These are phyloP conservation scores for Trochalopteron elliotii DNA, from an alignment of 2,113 vertebrate species.

Conservation along the genomic window DNA sequence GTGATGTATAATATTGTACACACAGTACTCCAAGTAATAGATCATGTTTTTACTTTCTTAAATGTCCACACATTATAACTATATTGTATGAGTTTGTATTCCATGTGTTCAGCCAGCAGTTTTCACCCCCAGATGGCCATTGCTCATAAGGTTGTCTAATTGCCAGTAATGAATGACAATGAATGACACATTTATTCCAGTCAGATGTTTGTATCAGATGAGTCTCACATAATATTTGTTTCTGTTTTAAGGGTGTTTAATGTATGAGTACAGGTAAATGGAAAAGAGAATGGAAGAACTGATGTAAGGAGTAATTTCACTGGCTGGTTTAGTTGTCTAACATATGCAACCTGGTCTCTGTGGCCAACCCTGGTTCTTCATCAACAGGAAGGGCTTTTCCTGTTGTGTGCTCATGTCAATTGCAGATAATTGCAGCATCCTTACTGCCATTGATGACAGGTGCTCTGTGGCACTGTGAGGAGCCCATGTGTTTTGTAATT, in stretches of 20 bases:
- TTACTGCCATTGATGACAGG: neutral
- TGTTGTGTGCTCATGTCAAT: neutral
- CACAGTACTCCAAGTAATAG: neutral
- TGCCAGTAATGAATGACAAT: neutral
- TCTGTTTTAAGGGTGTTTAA: neutral
- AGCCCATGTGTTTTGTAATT: neutral
- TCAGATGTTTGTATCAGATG: neutral
- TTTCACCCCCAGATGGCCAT: neutral
- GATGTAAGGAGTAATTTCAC: neutral
- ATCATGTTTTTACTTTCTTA: neutral
- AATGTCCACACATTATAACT: accelerated
- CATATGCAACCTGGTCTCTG: neutral
- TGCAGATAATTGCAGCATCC: neutral
- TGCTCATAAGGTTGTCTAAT: neutral
- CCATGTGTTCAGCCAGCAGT: neutral
- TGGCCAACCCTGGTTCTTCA: neutral
- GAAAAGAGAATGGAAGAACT: neutral
- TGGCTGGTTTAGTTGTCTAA: neutral
- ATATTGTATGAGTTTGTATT: neutral
- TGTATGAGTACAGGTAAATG: accelerated
- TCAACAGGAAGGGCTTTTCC: neutral
- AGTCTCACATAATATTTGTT: neutral
- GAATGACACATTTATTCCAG: neutral
- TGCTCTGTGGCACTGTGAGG: neutral
- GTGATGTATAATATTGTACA: neutral